phyloP scores from a whole-genome alignment of 2,888 invertebrate species.

The Chrysomela aeneicollis region DNA sequence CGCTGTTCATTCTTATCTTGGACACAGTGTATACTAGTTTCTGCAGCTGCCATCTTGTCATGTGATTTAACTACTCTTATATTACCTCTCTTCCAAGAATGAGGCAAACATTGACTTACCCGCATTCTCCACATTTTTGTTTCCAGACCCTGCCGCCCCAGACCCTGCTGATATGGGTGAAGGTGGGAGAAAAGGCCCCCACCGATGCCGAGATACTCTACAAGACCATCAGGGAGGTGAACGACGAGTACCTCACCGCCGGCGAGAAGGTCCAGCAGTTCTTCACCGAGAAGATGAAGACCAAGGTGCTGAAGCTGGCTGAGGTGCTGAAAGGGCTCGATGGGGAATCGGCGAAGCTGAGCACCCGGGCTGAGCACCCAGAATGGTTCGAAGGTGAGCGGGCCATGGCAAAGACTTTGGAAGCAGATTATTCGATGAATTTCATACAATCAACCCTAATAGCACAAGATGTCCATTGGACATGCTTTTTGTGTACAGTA shows the following conservation, averaged over 20 bases:
- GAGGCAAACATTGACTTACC: too few species aligned
- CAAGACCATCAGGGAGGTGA: slow-evolving; percentile 72
- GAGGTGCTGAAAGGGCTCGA: slow-evolving; percentile 62
- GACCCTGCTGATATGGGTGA: slow-evolving; percentile 71
- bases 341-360: slow-evolving; percentile 65
- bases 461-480: too few species aligned
- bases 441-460: too few species aligned
- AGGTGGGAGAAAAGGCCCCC: slow-evolving; percentile 57
- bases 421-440: too few species aligned
- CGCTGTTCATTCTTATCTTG: too few species aligned
- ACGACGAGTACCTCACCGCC: slow-evolving; percentile 73
- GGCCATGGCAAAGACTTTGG: too few species aligned
- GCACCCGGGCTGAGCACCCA: slow-evolving; percentile 72
- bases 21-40: too few species aligned
- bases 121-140: too few species aligned
- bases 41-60: too few species aligned
- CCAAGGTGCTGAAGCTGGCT: slow-evolving; percentile 63
- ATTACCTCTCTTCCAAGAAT: too few species aligned
- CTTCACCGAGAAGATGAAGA: slow-evolving; percentile 72
- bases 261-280: slow-evolving; percentile 78
- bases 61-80: too few species aligned
- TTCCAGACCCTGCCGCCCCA: slow-evolving; percentile 73
- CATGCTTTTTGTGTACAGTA: too few species aligned
- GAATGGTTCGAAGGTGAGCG: slow-evolving; percentile 81
- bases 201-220: slow-evolving; percentile 76